Evolutionary conservation across 1,140 invertebrate species (phyloP).

Genomic region (Calliopsis andreniformis): DNA sequence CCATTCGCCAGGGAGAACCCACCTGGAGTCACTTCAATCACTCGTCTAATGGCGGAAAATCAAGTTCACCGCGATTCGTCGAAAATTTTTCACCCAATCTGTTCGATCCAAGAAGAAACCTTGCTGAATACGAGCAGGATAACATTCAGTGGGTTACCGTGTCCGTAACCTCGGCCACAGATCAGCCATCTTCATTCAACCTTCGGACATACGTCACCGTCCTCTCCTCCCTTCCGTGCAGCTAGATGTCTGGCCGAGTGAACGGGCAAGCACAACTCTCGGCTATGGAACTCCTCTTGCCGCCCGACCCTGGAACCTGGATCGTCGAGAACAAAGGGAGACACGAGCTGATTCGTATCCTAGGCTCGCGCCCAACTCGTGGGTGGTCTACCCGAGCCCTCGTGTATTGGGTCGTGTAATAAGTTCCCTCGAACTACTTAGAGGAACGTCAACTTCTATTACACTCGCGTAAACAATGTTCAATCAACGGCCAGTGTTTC

Average conservation of each 20-base stretch:
- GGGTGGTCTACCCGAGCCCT: neutral
- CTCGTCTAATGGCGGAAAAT: constrained; percentile 29
- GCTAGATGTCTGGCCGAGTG: neutral
- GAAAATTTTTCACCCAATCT: constrained; percentile 29
- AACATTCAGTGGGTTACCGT: constrained; percentile 39
- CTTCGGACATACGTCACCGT: constrained; percentile 29
- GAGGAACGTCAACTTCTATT: too few relatives aligned
- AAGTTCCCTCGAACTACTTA: neutral
- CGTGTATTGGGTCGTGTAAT: neutral
- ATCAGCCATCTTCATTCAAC: constrained; percentile 43
- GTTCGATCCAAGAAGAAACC: neutral
- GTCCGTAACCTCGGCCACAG: constrained; percentile 31
- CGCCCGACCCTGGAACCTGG: neutral
- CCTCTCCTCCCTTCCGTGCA: neutral
- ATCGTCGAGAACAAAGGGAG: constrained; percentile 25
- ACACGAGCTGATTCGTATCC: constrained; percentile 25
- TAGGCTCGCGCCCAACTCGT: neutral
- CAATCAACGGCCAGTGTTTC: too few relatives aligned
- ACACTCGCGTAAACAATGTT: too few relatives aligned
- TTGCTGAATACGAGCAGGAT: constrained; percentile 19
- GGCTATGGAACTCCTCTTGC: neutral
- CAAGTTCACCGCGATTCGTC: constrained; percentile 28
- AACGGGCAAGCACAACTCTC: neutral
- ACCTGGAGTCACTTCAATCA: constrained; percentile 13
- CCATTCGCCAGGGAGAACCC: constrained; percentile 30